Percentiles rank a stretch among this genome's conserved stretches.
Evolutionary conservation across 1,140 invertebrate species (phyloP).

Genomic region (Drosophila bocqueti): DNA sequence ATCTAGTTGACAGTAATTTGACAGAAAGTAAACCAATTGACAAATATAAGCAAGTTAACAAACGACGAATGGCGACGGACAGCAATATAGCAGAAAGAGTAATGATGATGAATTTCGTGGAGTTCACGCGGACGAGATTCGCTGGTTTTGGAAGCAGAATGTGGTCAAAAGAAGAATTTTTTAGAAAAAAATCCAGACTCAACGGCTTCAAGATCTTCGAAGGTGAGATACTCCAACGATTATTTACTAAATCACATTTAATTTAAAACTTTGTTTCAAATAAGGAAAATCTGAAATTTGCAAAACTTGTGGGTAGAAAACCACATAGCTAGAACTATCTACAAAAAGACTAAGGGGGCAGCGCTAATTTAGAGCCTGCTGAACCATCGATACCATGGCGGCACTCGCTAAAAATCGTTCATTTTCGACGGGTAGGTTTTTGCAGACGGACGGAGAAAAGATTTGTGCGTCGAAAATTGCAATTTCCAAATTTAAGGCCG

Average conservation of each 20-base stretch:
- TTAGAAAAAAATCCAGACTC: neutral
- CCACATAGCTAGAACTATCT: neutral
- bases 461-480: conserved; percentile 78
- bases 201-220: neutral
- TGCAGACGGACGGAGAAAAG: conserved; percentile 79
- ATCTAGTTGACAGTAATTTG: neutral
- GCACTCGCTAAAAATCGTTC: conserved; percentile 67
- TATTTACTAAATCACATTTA: neutral
- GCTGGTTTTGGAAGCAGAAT: neutral
- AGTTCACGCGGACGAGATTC: neutral
- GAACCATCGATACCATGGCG: conserved; percentile 28
- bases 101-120: neutral
- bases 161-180: neutral
- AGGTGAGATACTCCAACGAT: neutral
- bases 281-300: too few species aligned
- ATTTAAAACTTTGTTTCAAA: too few species aligned
- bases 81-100: neutral
- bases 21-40: neutral
- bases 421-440: conserved; percentile 83
- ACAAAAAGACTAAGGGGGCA: neutral
- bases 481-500: conserved; percentile 45
- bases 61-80: neutral
- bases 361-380: neutral
- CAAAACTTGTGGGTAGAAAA: neutral
- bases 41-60: neutral